Percentiles rank a stretch among this genome's conserved stretches.
phyloP scores from a whole-genome alignment of 2,797 vertebrate genomes.

The Phaenicophaeus curvirostris region DNA sequence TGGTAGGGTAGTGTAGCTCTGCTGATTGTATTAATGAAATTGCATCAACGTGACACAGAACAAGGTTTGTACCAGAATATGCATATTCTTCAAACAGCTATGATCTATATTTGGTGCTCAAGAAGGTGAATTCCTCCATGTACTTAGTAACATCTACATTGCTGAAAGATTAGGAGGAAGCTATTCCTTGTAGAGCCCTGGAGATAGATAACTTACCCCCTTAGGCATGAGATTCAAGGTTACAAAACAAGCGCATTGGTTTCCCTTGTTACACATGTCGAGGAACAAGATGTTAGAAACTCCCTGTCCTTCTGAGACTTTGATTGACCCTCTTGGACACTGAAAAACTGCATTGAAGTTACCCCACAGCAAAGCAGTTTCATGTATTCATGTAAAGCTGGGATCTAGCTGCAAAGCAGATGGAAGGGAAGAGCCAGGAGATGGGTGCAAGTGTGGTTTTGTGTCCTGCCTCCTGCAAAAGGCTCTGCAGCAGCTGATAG shows the following conservation, averaged over 20 bases:
- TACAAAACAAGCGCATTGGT: constrained; percentile 15
- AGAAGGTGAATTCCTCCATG: background rate
- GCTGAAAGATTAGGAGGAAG: background rate
- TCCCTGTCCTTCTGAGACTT: background rate
- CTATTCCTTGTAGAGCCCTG: background rate
- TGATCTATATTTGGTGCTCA: background rate
- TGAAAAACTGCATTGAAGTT: background rate
- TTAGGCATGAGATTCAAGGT: background rate
- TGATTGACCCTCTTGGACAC: background rate
- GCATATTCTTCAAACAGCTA: background rate
- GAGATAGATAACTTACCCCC: background rate
- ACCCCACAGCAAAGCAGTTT: background rate
- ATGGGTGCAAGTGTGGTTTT: background rate
- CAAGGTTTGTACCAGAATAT: background rate
- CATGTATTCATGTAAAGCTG: background rate
- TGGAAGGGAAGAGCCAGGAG: background rate
- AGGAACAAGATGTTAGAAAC: background rate
- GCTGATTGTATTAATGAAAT: background rate
- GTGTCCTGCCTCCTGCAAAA: background rate
- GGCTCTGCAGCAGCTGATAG: background rate
- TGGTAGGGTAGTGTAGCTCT: background rate
- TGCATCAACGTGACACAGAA: background rate
- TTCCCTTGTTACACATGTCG: background rate
- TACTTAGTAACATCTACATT: background rate
- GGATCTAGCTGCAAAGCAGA: background rate